A percentile compares a stretch with the other conserved stretches of the same genome.
Evolutionary conservation across 2,888 invertebrate species (phyloP).

Genomic region (Apeira syringaria): DNA sequence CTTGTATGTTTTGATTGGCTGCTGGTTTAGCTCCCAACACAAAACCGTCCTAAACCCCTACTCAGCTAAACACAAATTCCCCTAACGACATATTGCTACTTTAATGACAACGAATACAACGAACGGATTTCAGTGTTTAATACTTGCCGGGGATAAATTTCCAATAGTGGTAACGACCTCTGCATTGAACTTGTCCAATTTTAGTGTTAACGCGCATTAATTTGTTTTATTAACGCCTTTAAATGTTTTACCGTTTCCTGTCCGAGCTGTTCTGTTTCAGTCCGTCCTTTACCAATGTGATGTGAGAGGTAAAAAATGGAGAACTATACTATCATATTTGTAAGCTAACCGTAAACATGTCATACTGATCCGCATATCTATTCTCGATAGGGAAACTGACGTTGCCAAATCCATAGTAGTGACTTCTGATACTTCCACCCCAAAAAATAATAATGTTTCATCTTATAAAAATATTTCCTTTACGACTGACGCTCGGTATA

Average conservation of each 20-base stretch:
- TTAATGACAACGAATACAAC: slow-evolving; percentile 81
- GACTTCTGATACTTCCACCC: slow-evolving; percentile 76
- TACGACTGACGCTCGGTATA: slow-evolving; percentile 82
- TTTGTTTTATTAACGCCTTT: slow-evolving; percentile 80
- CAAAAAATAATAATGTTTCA: slow-evolving; percentile 84
- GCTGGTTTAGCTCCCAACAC: slow-evolving; percentile 49
- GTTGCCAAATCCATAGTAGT: slow-evolving; percentile 71
- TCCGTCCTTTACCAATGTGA: slow-evolving; percentile 53
- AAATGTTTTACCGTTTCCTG: slow-evolving; percentile 78
- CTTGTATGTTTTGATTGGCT: slow-evolving; percentile 84
- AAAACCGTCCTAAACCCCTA: slow-evolving; percentile 54
- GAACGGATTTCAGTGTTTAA: slow-evolving; percentile 83
- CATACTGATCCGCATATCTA: slow-evolving; percentile 22
- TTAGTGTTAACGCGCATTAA: slow-evolving; percentile 80
- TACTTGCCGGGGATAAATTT: slow-evolving; percentile 79
- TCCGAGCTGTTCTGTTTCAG: slow-evolving; percentile 51
- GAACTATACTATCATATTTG: slow-evolving; percentile 13
- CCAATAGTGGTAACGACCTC: slow-evolving; percentile 81
- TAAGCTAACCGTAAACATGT: slow-evolving; percentile 27
- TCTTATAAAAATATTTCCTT: slow-evolving; percentile 84
- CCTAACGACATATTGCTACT: slow-evolving; percentile 44
- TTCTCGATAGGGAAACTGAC: slow-evolving; percentile 31
- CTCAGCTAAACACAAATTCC: slow-evolving; percentile 63
- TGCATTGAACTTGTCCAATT: slow-evolving; percentile 83
- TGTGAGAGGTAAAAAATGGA: slow-evolving; percentile 15